Evolutionary conservation across 1,140 invertebrate species (phyloP).

Genomic region (Phenacoccus solenopsis): DNA sequence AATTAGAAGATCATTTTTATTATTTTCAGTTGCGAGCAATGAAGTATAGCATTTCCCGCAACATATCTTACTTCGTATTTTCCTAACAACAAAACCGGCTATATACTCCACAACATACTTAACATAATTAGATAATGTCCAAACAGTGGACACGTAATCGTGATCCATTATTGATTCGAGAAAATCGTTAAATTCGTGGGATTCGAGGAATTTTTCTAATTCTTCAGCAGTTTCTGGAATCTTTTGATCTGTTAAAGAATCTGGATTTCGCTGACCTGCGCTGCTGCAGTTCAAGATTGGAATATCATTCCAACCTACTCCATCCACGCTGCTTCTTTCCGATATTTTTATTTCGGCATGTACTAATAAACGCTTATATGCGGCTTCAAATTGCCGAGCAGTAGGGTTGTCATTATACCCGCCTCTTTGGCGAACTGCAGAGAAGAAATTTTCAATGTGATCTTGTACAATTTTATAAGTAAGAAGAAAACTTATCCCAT

Average conservation of each 20-base stretch:
- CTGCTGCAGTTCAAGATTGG: too few species aligned
- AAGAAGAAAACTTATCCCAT: too few species aligned
- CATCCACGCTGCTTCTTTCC: too few species aligned
- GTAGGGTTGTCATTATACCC: background rate
- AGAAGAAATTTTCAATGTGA: too few species aligned
- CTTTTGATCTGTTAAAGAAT: too few species aligned
- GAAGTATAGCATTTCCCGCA: background rate
- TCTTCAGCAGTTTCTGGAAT: too few species aligned
- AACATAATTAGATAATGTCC: background rate
- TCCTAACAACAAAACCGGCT: conserved; percentile 6
- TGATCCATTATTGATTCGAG: background rate
- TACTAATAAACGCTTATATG: background rate
- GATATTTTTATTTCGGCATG: background rate
- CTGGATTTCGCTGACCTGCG: too few species aligned
- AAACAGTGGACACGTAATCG: background rate
- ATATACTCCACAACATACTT: background rate
- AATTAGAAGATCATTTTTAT: background rate
- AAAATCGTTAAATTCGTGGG: too few species aligned
- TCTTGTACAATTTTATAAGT: conserved; percentile 14
- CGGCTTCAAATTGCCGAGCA: background rate
- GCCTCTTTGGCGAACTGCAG: background rate
- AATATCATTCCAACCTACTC: too few species aligned
- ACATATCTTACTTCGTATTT: background rate
- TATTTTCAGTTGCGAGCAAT: background rate
- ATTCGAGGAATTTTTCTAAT: too few species aligned